Conservation (phyloP, 2,797 vertebrate species). For the Oryzias sinensis region DNA sequence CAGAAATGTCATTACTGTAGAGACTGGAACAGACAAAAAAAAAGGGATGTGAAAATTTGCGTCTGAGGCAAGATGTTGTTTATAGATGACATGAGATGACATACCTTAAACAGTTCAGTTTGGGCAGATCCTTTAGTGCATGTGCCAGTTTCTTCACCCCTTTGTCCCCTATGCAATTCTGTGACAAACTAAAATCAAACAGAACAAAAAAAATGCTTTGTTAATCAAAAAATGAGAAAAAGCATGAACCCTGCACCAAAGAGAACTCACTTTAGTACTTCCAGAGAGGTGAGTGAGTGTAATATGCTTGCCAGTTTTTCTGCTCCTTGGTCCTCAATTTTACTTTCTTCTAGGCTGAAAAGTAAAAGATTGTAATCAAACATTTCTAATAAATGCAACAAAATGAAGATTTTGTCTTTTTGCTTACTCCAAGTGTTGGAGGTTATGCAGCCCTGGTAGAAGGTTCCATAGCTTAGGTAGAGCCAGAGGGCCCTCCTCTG, state of each 20-base stretch:
- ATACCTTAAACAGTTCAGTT: conserved; percentile 65
- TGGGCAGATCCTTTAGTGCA: conserved; percentile 47
- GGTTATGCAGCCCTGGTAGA: conserved; percentile 82
- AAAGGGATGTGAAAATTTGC: conserved; percentile 38
- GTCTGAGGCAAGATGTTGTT: not conserved
- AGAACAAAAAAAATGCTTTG: conserved; percentile 3
- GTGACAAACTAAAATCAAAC: conserved; percentile 56
- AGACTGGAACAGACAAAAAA: conserved; percentile 72
- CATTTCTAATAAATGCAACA: too few relatives aligned
- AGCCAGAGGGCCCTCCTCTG: conserved; percentile 74
- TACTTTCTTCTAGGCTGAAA: conserved; percentile 88
- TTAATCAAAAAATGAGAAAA: not conserved
- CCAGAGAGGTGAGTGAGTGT: conserved; percentile 77
- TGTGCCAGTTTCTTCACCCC: conserved; percentile 49
- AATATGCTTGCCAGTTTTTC: conserved; percentile 78
- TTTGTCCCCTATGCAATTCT: conserved; percentile 62
- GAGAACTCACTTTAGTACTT: conserved; percentile 89
- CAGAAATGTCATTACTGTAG: conserved; percentile 88
- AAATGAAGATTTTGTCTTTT: not conserved
- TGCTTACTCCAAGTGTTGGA: conserved; percentile 87
- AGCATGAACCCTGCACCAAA: not conserved
- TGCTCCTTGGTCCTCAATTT: conserved; percentile 85
- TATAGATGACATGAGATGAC: not conserved
- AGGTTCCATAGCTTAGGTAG: conserved; percentile 81
- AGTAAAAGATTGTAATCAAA: too few relatives aligned